Base-by-base conservation (phyloP, 2,888 invertebrate genomes). In the Drosophila dives region DNA sequence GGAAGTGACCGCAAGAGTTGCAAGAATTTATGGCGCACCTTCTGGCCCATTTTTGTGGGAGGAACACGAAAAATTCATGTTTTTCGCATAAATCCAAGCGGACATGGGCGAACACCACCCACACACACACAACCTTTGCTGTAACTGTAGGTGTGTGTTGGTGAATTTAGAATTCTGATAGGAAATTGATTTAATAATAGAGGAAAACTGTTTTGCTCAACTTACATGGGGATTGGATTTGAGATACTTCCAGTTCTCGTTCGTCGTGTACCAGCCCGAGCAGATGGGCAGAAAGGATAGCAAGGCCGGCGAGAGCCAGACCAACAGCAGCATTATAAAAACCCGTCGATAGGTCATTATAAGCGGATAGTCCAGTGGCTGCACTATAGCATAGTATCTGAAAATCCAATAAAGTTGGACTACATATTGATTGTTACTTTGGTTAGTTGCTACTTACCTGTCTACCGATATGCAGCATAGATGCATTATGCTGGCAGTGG, bases 221-320 rank as follows among this genome's bases (percentile, higher is more conserved):
- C 93, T 93, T 90, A 95, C 94, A 88, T 95, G 95, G 2, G 96
- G 96, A 90, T 96, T 95, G 80, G 94, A 94, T 92, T 94, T 95
- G 74, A 96, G 94, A 92, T 95, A 96, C 80, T 94, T 94, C 86
- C 96, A 94, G 91, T 97, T 97, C 80, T 97, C 96, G 56, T 95
- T 94, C 0, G 98, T 98, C 1, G 98, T 98, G 93, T 99, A 99
- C 97, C 98, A 97, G 32, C 97, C 98, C 93, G 98, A 96, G 92
- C 98, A 98, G 74, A 99, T 98, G 6, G 99, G 99, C 26, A 98
- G 94, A 92, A 98, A 98, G 1, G 98, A 98, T 62, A 99, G 96
- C 65, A 98, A 93, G 0, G 97, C 97, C 1, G 98, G 98, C 64
- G 97, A 96, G 81, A 97, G 95, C 99, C 99, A 99, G 0, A 98